These are phyloP conservation scores for Agonum fuliginosum DNA, from an alignment of 2,888 invertebrate species.

Conservation along the genomic window DNA sequence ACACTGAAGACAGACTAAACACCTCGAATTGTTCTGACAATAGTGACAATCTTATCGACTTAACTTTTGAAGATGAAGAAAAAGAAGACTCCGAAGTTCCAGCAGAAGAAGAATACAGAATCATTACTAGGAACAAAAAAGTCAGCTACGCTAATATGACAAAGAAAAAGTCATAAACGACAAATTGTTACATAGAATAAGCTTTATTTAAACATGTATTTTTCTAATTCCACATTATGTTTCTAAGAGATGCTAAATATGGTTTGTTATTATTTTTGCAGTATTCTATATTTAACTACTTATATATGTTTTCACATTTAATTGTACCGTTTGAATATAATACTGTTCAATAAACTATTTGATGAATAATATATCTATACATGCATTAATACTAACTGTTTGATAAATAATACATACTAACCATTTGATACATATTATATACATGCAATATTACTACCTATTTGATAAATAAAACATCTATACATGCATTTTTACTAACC, in stretches of 20 bases:
- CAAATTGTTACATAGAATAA: too few relatives aligned
- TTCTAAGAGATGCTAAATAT: not conserved
- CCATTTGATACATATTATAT: too few relatives aligned
- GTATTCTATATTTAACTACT: too few relatives aligned
- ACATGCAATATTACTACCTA: slow-evolving; percentile 37
- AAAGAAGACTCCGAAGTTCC: not conserved
- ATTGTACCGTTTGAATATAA: slow-evolving; percentile 50
- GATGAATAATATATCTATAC: slow-evolving; percentile 35
- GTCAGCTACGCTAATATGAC: slow-evolving; percentile 40
- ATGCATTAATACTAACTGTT: slow-evolving; percentile 18
- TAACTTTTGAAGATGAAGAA: slow-evolving; percentile 32
- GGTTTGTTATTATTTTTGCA: too few relatives aligned
- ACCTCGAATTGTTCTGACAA: not conserved
- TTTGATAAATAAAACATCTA: slow-evolving; percentile 44
- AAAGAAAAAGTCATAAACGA: not conserved
- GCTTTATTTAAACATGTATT: too few relatives aligned
- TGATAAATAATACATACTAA: too few relatives aligned
- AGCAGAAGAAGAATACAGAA: not conserved
- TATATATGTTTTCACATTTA: too few relatives aligned
- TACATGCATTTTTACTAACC: slow-evolving; percentile 6
- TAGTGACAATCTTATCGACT: slow-evolving; percentile 33
- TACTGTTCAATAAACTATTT: slow-evolving; percentile 56
- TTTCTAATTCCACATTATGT: too few relatives aligned
- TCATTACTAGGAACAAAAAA: not conserved
- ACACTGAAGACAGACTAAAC: slow-evolving; percentile 19